phyloP scores from a whole-genome alignment of 2,113 vertebrate genomes.

The Varanus komodoensis region DNA sequence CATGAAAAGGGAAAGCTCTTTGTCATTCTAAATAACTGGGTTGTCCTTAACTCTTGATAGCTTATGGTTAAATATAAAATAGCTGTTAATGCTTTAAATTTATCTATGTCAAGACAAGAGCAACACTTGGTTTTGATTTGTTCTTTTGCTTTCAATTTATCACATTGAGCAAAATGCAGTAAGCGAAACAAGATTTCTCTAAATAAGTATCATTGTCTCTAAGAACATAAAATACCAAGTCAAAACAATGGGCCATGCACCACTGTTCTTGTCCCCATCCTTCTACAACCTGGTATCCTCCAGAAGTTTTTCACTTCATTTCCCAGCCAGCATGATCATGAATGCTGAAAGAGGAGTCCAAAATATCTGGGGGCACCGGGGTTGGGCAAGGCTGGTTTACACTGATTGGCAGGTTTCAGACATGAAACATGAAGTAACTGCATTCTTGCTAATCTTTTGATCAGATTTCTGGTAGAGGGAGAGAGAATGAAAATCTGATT shows the following conservation, averaged over 20 bases:
- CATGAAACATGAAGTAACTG: neutral
- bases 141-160: neutral
- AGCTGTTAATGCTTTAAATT: neutral
- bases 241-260: neutral
- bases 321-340: no score
- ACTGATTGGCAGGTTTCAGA: no score
- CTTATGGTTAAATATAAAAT: neutral
- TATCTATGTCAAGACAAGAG: neutral
- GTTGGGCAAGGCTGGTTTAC: no score
- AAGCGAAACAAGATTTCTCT: neutral
- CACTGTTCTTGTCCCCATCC: neutral
- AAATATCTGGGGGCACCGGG: no score
- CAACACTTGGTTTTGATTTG: neutral
- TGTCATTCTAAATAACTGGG: constrained; percentile 5
- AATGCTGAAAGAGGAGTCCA: no score
- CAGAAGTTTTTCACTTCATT: no score
- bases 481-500: no score
- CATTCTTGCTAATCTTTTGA: no score
- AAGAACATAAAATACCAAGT: neutral
- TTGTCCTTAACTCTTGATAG: neutral
- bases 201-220: no score
- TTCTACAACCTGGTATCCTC: no score
- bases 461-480: no score
- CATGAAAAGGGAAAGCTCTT: neutral
- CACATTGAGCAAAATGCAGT: neutral